Evolutionary conservation across 1,140 invertebrate species (phyloP), one percentile per base, ranked within the genome.

Genomic region (Augochlora pura): DNA sequence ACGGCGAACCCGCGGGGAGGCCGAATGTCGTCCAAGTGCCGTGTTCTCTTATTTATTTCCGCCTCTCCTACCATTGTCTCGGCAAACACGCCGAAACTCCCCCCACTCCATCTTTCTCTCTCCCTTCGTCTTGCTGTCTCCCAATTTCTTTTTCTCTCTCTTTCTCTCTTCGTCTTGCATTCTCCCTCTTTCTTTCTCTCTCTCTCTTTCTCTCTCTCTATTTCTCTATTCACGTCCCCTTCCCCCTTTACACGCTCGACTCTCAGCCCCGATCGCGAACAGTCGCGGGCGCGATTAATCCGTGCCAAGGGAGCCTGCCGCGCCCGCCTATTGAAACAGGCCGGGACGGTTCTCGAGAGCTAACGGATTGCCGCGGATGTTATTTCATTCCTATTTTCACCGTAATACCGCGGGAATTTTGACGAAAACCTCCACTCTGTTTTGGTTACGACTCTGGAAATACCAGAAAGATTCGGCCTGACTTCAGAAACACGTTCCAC

Each of bases 1-100:
- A 60, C 54, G 49, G 46, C 67, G 52, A 57, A 66, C 64, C 65
- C 59, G 52, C 65, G 66, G 77, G 52, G 71, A 69, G 42, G 67
- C 54, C 69, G 39, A 80, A 80, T 57, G 67, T 72, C 82, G 68
- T 60, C 72, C 83, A 69, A 81, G 25, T 74, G 38, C 62, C 70
- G 52, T 68, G 57, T 75, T 81, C 75, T 80, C 80, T 81, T 81
- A 77, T 81, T 81, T 84, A 85, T 85, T 81, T 64, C 73, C 59
- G 64, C 57, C 49, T 63, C 84, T 38, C 78, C 71, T 38, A 25
- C 49, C 70, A 70, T 85, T 85, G 68, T 81, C 54, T 66, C 66
- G 39, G 27, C 73, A 59, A 64, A 78, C 76, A 81, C 60, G 70
- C 39, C 65, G 32, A 71, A 73, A 46, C 27, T 21, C 14, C 18